Conservation (phyloP, 92 coral and sea anemone species). For the Epizoanthus scotinus region DNA sequence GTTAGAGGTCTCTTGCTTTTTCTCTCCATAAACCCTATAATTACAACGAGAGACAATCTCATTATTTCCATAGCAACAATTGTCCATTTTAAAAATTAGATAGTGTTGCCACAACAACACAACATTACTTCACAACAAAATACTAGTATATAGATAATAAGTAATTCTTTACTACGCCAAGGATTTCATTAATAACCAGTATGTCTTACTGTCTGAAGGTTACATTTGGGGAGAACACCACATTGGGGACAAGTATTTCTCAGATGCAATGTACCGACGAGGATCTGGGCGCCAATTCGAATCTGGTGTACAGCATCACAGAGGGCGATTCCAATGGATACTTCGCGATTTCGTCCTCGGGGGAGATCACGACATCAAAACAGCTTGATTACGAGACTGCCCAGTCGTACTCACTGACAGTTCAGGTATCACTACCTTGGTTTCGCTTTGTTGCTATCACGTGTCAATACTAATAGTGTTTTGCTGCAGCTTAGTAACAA, state of each 20-base stretch:
- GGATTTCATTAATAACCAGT: background rate
- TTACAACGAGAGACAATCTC: no score
- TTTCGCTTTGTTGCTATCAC: no score
- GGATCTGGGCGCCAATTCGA: conserved; percentile 65
- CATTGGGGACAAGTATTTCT: conserved; percentile 64
- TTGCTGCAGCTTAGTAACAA: no score
- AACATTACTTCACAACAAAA: no score
- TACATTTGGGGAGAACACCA: conserved; percentile 56
- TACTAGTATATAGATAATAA: background rate
- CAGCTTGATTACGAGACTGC: conserved; percentile 63
- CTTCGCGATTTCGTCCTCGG: conserved; percentile 55
- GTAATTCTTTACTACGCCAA: background rate
- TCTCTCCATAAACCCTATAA: no score
- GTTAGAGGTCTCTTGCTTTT: no score
- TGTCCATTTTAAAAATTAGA: no score
- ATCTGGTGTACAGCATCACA: conserved; percentile 58
- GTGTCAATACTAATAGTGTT: no score
- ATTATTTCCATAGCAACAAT: no score
- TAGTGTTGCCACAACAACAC: no score
- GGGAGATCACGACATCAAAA: conserved; percentile 46
- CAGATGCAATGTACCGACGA: conserved; percentile 66
- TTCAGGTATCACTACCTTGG: no score
- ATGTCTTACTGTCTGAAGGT: conserved; percentile 13
- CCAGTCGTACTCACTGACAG: conserved; percentile 59
- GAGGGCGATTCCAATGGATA: conserved; percentile 58